A percentile compares a stretch with the other conserved stretches of the same genome.
These are phyloP conservation scores for Ceryle rudis DNA, from an alignment of 2,797 vertebrate species.

Conservation along the genomic window DNA sequence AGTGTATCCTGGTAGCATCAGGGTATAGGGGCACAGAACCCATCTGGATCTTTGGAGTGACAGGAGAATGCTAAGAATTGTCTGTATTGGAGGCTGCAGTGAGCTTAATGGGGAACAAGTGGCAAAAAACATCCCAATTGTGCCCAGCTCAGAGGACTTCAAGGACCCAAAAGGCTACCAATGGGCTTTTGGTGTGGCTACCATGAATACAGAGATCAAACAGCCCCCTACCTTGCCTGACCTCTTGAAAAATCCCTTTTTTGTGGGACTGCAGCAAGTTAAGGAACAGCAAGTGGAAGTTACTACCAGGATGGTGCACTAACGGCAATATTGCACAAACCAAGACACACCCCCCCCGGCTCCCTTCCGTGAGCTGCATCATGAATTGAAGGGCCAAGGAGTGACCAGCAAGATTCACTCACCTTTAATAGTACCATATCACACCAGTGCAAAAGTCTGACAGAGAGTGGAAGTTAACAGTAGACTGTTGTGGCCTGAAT, in stretches of 20 bases:
- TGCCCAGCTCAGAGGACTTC: not conserved
- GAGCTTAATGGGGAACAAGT: not conserved
- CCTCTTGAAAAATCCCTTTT: not conserved
- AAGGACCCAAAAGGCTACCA: not conserved
- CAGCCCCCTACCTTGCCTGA: not conserved
- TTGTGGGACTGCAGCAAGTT: not conserved
- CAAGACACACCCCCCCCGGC: not conserved
- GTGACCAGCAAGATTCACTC: not conserved
- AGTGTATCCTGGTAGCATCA: too few species aligned
- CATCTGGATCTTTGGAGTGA: too few species aligned
- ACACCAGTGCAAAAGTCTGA: not conserved
- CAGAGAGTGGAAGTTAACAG: not conserved
- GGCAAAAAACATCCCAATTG: not conserved
- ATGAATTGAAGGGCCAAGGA: not conserved
- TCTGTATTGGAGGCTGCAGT: not conserved
- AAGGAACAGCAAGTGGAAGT: not conserved
- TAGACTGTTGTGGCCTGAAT: too few species aligned
- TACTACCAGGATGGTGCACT: not conserved
- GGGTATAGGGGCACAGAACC: too few species aligned
- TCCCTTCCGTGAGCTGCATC: too few species aligned
- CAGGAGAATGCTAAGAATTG: too few species aligned
- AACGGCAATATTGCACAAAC: not conserved
- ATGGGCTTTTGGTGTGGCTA: not conserved
- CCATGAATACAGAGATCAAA: not conserved
- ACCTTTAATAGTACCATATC: not conserved